Percentiles rank a stretch among this genome's conserved stretches.
phyloP scores from a whole-genome alignment of 2,113 vertebrate genomes.

The Neopipo cinnamomea region DNA sequence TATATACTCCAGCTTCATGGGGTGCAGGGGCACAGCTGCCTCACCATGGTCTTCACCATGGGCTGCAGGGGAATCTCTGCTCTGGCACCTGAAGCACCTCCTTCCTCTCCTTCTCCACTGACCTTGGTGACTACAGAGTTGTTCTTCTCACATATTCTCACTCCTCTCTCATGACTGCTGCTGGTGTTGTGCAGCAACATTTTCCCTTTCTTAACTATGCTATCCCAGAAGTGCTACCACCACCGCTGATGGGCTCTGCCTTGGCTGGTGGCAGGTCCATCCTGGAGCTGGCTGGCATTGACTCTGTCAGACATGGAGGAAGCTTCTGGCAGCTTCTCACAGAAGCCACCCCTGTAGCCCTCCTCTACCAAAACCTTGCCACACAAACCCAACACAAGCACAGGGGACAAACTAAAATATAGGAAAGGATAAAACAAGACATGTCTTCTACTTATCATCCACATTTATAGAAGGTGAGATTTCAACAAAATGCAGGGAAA shows the following conservation, averaged over 20 bases:
- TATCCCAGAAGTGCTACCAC: not conserved
- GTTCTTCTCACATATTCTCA: not conserved
- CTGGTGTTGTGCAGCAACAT: not conserved
- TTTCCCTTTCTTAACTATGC: not conserved
- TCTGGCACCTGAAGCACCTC: not conserved
- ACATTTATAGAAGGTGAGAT: not conserved
- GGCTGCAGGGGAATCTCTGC: not conserved
- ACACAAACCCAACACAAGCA: not conserved
- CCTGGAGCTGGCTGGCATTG: not conserved
- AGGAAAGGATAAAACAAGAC: not conserved
- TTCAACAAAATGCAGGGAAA: not conserved
- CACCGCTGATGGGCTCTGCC: not conserved
- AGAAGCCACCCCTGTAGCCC: not conserved
- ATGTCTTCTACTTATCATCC: not conserved
- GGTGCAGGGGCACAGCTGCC: not conserved
- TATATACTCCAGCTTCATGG: not conserved
- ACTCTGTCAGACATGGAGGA: not conserved
- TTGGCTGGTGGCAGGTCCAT: not conserved
- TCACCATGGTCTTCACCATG: not conserved
- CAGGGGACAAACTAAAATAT: not conserved
- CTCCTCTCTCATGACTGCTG: not conserved
- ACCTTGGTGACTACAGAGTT: not conserved
- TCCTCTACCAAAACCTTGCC: not conserved
- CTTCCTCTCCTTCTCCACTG: not conserved
- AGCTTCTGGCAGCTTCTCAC: not conserved